Conservation (phyloP, 2,797 vertebrate genomes). For the Sorex maritimensis region DNA sequence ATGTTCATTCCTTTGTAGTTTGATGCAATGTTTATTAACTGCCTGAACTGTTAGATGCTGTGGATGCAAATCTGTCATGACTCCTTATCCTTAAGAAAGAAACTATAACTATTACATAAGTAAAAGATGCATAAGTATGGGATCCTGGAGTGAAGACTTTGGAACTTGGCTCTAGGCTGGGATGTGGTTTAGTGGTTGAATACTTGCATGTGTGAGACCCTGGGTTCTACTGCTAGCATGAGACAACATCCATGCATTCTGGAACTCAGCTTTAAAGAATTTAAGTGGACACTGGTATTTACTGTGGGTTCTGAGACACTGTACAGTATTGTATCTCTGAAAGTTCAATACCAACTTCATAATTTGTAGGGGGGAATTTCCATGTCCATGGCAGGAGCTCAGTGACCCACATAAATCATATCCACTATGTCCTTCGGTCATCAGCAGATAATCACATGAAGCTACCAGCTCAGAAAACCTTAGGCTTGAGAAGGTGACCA, state of each 20-base stretch:
- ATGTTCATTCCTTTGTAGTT: not conserved
- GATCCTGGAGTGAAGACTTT: not conserved
- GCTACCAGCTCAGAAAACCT: slow-evolving; percentile 26
- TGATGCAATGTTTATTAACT: not conserved
- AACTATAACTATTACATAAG: not conserved
- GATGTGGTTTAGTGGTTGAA: too few relatives aligned
- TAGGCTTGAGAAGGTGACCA: slow-evolving; percentile 55
- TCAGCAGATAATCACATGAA: not conserved
- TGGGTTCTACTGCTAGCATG: too few relatives aligned
- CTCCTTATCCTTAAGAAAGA: slow-evolving; percentile 20
- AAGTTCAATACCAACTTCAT: not conserved
- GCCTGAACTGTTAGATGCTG: not conserved
- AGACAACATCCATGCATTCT: too few relatives aligned
- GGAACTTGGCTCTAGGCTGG: not conserved
- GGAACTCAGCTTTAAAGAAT: not conserved
- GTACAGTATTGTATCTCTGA: not conserved
- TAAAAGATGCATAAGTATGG: not conserved
- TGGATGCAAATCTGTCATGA: not conserved
- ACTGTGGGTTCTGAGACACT: slow-evolving; percentile 38
- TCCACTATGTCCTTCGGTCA: not conserved
- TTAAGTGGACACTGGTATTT: not conserved
- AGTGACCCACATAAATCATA: not conserved
- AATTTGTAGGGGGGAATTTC: not conserved
- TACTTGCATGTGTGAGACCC: too few relatives aligned
- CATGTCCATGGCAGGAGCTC: not conserved